phyloP scores from a whole-genome alignment of 2,797 vertebrate species.

The Poecilia picta region DNA sequence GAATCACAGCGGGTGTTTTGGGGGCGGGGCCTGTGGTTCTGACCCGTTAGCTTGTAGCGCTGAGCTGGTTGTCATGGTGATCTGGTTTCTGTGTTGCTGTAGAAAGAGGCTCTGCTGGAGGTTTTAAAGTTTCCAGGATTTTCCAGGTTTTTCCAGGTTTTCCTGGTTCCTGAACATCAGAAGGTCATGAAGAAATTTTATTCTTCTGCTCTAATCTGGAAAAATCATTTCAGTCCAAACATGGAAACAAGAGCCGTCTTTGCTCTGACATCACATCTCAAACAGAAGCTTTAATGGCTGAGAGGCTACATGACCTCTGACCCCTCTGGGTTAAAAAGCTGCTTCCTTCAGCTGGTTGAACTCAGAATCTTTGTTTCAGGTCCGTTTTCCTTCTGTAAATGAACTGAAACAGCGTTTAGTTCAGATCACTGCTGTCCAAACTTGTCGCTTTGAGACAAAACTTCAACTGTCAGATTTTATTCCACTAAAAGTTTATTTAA shows the following conservation, averaged over 20 bases:
- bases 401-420: not conserved
- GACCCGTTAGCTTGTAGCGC: no score
- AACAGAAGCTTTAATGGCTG: constrained; percentile 8
- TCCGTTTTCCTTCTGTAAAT: not conserved
- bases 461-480: no score
- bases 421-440: not conserved
- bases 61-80: no score
- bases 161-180: not conserved
- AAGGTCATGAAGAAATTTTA: not conserved
- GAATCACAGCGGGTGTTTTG: no score
- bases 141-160: not conserved
- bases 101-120: not conserved
- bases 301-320: constrained; percentile 31
- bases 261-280: not conserved
- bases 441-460: not conserved
- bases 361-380: constrained; percentile 36
- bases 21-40: no score
- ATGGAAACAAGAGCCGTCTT: constrained; percentile 7
- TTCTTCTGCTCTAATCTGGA: not conserved
- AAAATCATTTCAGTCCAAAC: constrained; percentile 15
- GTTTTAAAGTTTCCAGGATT: no score
- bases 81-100: no score
- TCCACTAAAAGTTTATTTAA: no score
- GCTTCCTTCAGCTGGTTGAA: constrained; percentile 27
- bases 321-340: constrained; percentile 19